phyloP scores from a whole-genome alignment of 2,888 invertebrate species.

The Heliconius charithonia region DNA sequence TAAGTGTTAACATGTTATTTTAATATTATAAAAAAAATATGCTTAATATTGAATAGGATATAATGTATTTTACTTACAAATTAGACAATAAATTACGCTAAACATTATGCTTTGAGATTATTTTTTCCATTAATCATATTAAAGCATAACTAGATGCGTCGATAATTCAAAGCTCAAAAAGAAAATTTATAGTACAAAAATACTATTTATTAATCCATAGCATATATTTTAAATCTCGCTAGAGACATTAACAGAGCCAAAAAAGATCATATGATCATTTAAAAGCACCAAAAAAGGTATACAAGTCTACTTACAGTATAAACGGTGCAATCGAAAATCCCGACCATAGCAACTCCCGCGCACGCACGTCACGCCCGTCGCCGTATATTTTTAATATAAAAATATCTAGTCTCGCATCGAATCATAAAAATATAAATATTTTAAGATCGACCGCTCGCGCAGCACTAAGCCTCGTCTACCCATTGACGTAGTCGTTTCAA shows the following conservation, averaged over 20 bases:
- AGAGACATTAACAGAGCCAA: not conserved
- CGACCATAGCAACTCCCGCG: slow-evolving; percentile 48
- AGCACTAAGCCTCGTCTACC: slow-evolving; percentile 67
- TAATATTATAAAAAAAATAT: too few species aligned
- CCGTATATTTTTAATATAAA: slow-evolving; percentile 77
- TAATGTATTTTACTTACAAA: too few species aligned
- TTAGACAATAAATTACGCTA: too few species aligned
- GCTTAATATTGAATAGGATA: too few species aligned
- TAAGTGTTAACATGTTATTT: not conserved
- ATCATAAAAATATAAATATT: slow-evolving; percentile 81
- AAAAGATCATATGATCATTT: not conserved
- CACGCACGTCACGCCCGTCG: slow-evolving; percentile 66
- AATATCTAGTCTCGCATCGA: slow-evolving; percentile 69
- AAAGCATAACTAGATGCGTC: not conserved
- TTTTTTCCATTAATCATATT: not conserved
- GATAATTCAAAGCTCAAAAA: not conserved
- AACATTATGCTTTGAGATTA: too few species aligned
- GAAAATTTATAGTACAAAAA: not conserved
- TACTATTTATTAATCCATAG: not conserved
- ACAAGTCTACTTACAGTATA: slow-evolving; percentile 51
- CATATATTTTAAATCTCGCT: not conserved
- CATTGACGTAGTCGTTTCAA: slow-evolving; percentile 82
- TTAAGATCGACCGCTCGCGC: slow-evolving; percentile 71
- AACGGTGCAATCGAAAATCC: slow-evolving; percentile 49
- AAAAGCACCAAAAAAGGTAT: slow-evolving; percentile 43